These are phyloP conservation scores for Eilema griseolum DNA, from an alignment of 2,888 invertebrate species.

Conservation along the genomic window DNA sequence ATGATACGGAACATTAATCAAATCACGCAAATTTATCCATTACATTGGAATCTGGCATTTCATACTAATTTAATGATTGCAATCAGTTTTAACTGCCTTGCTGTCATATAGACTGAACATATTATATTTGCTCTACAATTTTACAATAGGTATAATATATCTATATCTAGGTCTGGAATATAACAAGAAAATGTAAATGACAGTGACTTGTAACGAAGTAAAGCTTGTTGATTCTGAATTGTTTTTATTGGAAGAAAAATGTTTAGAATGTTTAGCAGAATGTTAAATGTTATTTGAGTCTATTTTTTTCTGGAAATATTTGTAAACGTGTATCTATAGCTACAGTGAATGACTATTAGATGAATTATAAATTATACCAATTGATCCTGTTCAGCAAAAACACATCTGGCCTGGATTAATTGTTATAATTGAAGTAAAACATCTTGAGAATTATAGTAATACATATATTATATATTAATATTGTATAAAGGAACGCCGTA, in stretches of 20 bases:
- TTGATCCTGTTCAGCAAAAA: slow-evolving; percentile 2
- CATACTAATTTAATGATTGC: not conserved
- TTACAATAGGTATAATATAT: not conserved
- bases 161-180: slow-evolving; percentile 16
- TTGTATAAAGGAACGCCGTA: slow-evolving; percentile 33
- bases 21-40: not conserved
- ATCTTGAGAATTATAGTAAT: slow-evolving; percentile 31
- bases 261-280: slow-evolving; percentile 32
- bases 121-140: slow-evolving; percentile 22
- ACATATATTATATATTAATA: slow-evolving; percentile 26
- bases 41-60: slow-evolving; percentile 4
- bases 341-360: slow-evolving; percentile 32
- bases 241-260: slow-evolving; percentile 23
- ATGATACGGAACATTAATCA: slow-evolving; percentile 23
- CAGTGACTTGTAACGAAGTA: slow-evolving; percentile 17
- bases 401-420: slow-evolving; percentile 21
- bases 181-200: slow-evolving; percentile 7
- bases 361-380: slow-evolving; percentile 31
- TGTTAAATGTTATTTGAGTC: slow-evolving; percentile 32
- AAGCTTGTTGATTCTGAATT: slow-evolving; percentile 36
- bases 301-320: slow-evolving; percentile 35
- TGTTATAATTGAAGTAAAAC: slow-evolving; percentile 23
- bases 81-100: slow-evolving; percentile 16
- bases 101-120: slow-evolving; percentile 37
- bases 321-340: slow-evolving; percentile 36